These are phyloP conservation scores for Euura saliciscinereae DNA, from an alignment of 1,140 invertebrate species.

Conservation along the genomic window DNA sequence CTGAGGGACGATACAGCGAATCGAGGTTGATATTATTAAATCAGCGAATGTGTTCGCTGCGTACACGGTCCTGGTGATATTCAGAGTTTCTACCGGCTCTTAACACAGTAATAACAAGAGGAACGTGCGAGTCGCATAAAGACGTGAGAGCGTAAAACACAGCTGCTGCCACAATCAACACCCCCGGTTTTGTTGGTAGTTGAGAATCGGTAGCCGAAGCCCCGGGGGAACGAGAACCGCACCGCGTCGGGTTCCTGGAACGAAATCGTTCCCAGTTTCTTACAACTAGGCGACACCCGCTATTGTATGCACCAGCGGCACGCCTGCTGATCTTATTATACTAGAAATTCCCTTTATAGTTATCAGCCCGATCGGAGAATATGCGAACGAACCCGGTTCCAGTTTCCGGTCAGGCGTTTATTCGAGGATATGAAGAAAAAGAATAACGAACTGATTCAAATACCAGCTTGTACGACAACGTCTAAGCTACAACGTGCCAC, in stretches of 20 bases:
- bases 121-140: slow-evolving; percentile 13
- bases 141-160: slow-evolving; percentile 44
- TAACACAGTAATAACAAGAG: slow-evolving; percentile 5
- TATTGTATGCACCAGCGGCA: neutral
- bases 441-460: too few species aligned
- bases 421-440: too few species aligned
- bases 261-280: neutral
- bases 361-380: neutral
- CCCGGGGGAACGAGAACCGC: slow-evolving; percentile 24
- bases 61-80: neutral
- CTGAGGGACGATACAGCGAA: too few species aligned
- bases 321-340: slow-evolving; percentile 7
- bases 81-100: slow-evolving; percentile 6
- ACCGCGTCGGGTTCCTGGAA: neutral
- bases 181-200: neutral
- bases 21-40: slow-evolving; percentile 1
- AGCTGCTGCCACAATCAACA: slow-evolving; percentile 51
- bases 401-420: too few species aligned
- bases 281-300: neutral
- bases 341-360: neutral
- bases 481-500: too few species aligned
- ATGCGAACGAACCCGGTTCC: too few species aligned
- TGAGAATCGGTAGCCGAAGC: neutral
- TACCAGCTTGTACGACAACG: too few species aligned
- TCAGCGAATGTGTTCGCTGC: neutral